These are phyloP conservation scores for Cinclus cinclus DNA, from an alignment of 2,113 vertebrate species.

Conservation along the genomic window DNA sequence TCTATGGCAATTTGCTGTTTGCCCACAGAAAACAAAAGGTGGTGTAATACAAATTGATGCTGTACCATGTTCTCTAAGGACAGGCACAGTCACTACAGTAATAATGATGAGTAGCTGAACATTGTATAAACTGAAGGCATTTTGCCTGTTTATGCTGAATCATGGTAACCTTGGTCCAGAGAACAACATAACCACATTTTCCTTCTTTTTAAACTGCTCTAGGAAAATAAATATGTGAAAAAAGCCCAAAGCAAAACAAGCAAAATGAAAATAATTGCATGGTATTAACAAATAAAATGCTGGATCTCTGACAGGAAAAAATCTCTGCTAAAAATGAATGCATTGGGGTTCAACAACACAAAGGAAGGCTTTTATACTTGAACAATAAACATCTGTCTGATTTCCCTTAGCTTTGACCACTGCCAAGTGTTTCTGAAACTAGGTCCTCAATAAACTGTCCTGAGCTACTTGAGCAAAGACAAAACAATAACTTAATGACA, in stretches of 20 bases:
- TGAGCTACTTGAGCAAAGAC: background rate
- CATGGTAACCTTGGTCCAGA: background rate
- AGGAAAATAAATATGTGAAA: background rate
- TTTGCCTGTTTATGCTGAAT: background rate
- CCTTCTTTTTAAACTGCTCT: background rate
- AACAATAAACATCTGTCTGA: background rate
- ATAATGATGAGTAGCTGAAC: background rate
- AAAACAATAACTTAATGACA: background rate
- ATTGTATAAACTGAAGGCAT: background rate
- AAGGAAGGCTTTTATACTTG: background rate
- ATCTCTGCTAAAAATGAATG: background rate
- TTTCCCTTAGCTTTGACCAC: background rate
- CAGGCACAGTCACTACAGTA: background rate
- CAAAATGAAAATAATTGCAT: background rate
- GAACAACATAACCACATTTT: background rate
- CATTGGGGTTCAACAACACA: background rate
- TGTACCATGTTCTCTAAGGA: background rate
- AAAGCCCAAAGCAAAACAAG: background rate
- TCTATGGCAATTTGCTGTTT: background rate
- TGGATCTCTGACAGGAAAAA: background rate
- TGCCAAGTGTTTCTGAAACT: background rate
- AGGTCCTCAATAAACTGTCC: background rate
- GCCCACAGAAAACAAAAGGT: background rate
- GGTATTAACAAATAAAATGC: background rate
- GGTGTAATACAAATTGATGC: background rate